These are phyloP conservation scores for Chrysotoxum bicinctum DNA, from an alignment of 2,888 invertebrate species.

Conservation along the genomic window DNA sequence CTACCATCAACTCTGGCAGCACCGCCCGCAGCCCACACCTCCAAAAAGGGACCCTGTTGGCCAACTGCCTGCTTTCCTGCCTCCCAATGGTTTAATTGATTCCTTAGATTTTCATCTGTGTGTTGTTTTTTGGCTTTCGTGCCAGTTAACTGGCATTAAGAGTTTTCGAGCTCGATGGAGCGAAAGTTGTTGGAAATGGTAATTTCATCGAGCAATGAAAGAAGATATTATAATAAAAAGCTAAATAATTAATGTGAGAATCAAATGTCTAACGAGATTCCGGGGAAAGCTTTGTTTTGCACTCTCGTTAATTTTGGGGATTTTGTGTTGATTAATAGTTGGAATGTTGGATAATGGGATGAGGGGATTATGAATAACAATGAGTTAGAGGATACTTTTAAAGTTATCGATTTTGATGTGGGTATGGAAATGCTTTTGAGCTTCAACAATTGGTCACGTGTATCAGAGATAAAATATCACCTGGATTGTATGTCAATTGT, in stretches of 20 bases:
- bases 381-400: background rate
- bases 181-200: background rate
- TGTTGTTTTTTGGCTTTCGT: constrained; percentile 5
- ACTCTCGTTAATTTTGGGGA: constrained; percentile 28
- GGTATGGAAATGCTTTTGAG: background rate
- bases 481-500: too few relatives aligned
- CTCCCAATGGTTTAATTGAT: constrained; percentile 59
- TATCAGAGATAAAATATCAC: too few relatives aligned
- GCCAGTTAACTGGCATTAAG: constrained; percentile 35
- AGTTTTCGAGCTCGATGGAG: background rate
- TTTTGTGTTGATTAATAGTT: constrained; percentile 7
- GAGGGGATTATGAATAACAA: background rate
- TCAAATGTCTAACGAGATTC: constrained; percentile 45
- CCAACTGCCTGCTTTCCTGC: background rate
- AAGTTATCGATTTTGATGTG: background rate
- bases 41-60: background rate
- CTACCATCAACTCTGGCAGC: background rate
- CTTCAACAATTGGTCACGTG: too few relatives aligned
- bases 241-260: constrained; percentile 65
- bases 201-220: constrained; percentile 55
- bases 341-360: background rate
- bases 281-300: constrained; percentile 1
- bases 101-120: constrained; percentile 41
- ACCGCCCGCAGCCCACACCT: background rate
- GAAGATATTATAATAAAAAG: constrained; percentile 55